phyloP scores from a whole-genome alignment of 2,113 vertebrate genomes.

The Diphyllodes magnificus region DNA sequence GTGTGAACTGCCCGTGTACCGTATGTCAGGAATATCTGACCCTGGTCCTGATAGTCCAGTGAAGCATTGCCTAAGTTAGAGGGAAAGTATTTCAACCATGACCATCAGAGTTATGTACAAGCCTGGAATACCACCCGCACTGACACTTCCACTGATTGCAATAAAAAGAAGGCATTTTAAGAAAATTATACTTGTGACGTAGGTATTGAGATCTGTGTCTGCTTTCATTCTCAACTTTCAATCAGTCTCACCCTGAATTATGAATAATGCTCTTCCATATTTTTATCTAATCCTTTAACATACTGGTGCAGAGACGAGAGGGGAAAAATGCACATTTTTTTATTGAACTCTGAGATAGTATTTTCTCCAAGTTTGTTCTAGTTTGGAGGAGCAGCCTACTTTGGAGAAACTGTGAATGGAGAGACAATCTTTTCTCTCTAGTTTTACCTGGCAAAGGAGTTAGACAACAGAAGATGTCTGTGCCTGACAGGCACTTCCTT shows the following conservation, averaged over 20 bases:
- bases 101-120: background rate
- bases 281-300: background rate
- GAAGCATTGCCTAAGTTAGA: background rate
- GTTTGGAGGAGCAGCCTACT: background rate
- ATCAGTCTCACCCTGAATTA: background rate
- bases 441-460: background rate
- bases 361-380: background rate
- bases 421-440: background rate
- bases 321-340: background rate
- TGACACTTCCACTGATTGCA: background rate
- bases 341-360: background rate
- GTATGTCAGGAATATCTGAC: background rate
- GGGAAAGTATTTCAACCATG: background rate
- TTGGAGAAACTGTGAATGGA: background rate
- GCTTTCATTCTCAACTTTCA: background rate
- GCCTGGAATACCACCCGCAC: background rate
- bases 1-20: rapidly evolving
- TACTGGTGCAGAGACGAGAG: background rate
- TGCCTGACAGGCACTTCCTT: background rate
- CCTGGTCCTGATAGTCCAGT: background rate
- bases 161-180: background rate
- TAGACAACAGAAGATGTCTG: background rate
- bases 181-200: background rate
- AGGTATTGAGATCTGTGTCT: background rate
- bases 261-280: background rate